These are phyloP conservation scores for Troides oblongomaculatus DNA, from an alignment of 2,888 invertebrate genomes.

Conservation along the genomic window DNA sequence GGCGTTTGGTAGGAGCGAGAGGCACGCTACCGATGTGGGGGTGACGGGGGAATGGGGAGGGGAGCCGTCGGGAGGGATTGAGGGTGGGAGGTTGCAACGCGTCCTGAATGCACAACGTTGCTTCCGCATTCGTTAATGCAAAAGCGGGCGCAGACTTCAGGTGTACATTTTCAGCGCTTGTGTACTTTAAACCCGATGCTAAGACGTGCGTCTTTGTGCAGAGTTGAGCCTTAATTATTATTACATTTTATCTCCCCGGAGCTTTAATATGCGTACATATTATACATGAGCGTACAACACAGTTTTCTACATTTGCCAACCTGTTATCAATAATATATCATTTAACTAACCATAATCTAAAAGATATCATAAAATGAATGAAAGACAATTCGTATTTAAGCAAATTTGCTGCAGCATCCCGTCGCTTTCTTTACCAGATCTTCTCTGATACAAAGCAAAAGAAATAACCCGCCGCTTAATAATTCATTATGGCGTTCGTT, in stretches of 20 bases:
- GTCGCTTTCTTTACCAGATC: conserved; percentile 45
- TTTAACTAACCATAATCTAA: too few relatives aligned
- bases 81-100: conserved; percentile 57
- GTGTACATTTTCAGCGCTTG: conserved; percentile 79
- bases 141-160: conserved; percentile 78
- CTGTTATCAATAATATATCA: not conserved
- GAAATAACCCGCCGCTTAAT: conserved; percentile 67
- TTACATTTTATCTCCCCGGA: conserved; percentile 68
- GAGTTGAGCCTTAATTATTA: conserved; percentile 72
- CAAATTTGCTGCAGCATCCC: conserved; percentile 13
- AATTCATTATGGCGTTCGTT: conserved; percentile 77
- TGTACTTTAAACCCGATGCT: conserved; percentile 74
- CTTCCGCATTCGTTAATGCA: conserved; percentile 81
- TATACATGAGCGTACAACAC: conserved; percentile 31
- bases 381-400: not conserved
- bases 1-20: conserved; percentile 72
- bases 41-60: conserved; percentile 39
- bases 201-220: conserved; percentile 75
- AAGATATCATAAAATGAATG: not conserved
- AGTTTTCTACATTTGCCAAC: not conserved
- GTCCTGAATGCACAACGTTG: conserved; percentile 78
- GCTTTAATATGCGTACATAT: conserved; percentile 49
- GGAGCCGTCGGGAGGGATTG: conserved; percentile 41
- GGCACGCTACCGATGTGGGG: conserved; percentile 45
- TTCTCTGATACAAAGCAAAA: conserved; percentile 53